A percentile compares a stretch with the other conserved stretches of the same genome.
Conservation (phyloP, 2,113 vertebrate genomes). For the Acanthochromis polyacanthus region DNA sequence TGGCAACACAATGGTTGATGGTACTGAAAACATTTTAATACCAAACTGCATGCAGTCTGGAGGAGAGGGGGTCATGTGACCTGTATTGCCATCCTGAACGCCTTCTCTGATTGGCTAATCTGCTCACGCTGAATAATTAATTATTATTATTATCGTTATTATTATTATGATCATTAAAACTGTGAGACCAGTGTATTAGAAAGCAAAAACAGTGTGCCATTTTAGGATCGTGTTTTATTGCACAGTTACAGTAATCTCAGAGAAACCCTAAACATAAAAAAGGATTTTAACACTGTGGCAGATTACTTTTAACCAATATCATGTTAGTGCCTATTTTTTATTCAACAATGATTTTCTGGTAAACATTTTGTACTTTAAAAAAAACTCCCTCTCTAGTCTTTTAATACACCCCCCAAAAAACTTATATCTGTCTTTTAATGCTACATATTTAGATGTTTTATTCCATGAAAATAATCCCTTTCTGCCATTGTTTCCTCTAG, state of each 20-base stretch:
- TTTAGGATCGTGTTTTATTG: background rate
- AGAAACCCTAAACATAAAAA: background rate
- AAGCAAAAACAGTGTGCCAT: too few species aligned
- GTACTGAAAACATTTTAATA: slow-evolving; percentile 81
- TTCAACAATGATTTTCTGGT: background rate
- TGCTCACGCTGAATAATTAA: slow-evolving; percentile 3
- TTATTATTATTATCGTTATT: slow-evolving; percentile 8
- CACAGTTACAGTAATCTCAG: background rate
- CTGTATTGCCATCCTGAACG: slow-evolving; percentile 56
- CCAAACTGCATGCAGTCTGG: slow-evolving; percentile 79
- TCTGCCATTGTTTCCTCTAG: too few species aligned
- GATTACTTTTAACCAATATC: background rate
- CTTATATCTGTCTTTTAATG: too few species aligned
- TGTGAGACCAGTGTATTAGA: too few species aligned
- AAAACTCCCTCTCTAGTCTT: too few species aligned
- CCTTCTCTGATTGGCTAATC: slow-evolving; percentile 62
- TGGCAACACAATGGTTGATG: slow-evolving; percentile 59
- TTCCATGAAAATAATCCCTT: too few species aligned
- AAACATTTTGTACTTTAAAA: background rate
- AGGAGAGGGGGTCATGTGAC: slow-evolving; percentile 76
- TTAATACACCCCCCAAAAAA: too few species aligned
- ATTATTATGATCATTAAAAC: background rate
- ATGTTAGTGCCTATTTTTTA: background rate
- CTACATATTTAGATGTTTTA: too few species aligned
- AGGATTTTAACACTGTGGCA: background rate